Evolutionary conservation across 2,888 invertebrate species (phyloP).

Genomic region (Troilus luridus): DNA sequence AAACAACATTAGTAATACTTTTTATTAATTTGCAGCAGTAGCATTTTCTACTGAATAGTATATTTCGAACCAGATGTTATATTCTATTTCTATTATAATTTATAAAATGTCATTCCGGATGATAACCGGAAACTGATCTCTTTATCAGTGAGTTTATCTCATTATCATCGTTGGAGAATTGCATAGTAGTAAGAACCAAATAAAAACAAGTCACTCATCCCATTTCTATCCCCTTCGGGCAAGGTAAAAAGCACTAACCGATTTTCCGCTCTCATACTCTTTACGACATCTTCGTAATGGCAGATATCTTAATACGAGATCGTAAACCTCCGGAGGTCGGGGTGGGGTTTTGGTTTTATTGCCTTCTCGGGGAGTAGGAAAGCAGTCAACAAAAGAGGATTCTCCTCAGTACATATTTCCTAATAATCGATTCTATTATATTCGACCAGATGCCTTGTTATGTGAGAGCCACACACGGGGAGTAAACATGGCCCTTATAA

Average conservation of each 20-base stretch:
- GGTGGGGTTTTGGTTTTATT: not conserved
- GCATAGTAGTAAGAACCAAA: not conserved
- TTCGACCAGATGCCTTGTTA: too few species aligned
- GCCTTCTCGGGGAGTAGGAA: not conserved
- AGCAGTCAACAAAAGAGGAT: not conserved
- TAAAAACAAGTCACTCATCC: not conserved
- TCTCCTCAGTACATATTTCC: not conserved
- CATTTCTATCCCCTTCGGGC: not conserved
- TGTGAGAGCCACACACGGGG: too few species aligned
- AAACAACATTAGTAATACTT: too few species aligned
- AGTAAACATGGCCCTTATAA: too few species aligned
- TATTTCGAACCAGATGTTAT: too few species aligned
- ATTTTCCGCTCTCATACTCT: not conserved
- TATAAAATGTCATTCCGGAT: too few species aligned
- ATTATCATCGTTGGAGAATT: not conserved
- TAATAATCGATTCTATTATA: not conserved
- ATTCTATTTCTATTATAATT: too few species aligned
- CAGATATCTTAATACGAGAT: not conserved
- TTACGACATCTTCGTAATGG: too few species aligned
- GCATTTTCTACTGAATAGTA: too few species aligned
- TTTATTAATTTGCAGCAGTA: too few species aligned
- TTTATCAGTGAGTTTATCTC: too few species aligned
- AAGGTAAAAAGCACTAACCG: not conserved
- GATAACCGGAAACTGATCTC: too few species aligned
- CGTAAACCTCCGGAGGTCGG: slow-evolving; percentile 5